A percentile compares a stretch with the other conserved stretches of the same genome.
Conservation (phyloP, 2,113 vertebrate species). For the Malurus alboscapulatus region DNA sequence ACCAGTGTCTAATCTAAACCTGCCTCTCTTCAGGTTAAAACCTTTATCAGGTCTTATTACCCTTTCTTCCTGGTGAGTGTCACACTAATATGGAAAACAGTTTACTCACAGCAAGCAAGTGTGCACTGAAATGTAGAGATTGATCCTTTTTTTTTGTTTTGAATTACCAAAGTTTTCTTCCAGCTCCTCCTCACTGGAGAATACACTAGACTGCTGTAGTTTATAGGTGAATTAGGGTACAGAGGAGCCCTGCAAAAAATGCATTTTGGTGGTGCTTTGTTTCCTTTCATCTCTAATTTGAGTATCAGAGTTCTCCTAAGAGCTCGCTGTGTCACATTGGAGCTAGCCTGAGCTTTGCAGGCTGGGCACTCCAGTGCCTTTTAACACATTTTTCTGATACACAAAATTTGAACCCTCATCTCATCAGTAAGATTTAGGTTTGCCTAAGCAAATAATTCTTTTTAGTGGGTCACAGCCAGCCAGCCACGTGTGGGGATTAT, state of each 20-base stretch:
- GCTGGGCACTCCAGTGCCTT: not conserved
- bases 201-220: not conserved
- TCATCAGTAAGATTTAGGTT: not conserved
- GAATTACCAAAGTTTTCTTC: not conserved
- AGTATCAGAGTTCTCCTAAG: not conserved
- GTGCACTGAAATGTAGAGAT: not conserved
- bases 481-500: accelerated
- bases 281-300: not conserved
- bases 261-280: not conserved
- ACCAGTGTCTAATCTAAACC: not conserved
- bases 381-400: not conserved
- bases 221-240: not conserved
- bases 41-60: not conserved
- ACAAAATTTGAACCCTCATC: not conserved
- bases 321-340: accelerated
- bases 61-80: not conserved
- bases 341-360: not conserved
- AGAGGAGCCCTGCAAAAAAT: not conserved
- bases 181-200: not conserved
- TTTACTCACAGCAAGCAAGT: not conserved
- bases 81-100: not conserved
- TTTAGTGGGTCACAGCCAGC: not conserved
- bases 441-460: conserved; percentile 1
- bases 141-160: not conserved
- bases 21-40: not conserved